Evolutionary conservation across 2,797 vertebrate genomes (phyloP), one percentile per base, ranked within the genome.

Genomic region (Mastacembelus armatus): DNA sequence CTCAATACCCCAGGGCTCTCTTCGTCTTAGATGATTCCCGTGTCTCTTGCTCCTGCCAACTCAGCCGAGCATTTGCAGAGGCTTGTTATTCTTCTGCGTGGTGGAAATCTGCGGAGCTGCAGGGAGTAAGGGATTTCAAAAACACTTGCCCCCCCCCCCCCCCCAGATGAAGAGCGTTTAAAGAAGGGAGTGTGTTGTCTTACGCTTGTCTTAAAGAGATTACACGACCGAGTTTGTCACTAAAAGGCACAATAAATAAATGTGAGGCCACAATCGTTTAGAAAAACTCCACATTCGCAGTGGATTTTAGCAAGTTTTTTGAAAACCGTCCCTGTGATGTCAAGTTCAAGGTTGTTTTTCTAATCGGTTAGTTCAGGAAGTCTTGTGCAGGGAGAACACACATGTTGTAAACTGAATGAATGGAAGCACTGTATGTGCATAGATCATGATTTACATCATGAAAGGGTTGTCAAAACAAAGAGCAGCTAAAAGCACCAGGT

Each of bases 11-110:
- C 70, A 71, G 86, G 87, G 89, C 85, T 87, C 74, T 60, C 83
- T 83, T 85, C 81, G 83, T 89, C 84, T 88, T 80, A 88, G 86
- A 92, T 89, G 89, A 92, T 89, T 87, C 88, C 85, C 89, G 76
- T 67, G 85, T 89, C 89, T 91, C 80, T 42, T 52, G 86, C 89
- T 89, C 85, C 88, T 91, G 89, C 90, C 88, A 91, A 83, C 84
- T 89, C 86, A 89, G 88, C 74, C 82, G 33, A 88, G 89, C 84
- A 54, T 88, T 89, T 86, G 72, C 81, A 39, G 10, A 74, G 74
- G 74, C 88, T 89, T 90, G 89, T 89, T 90, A 88, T 89, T 89
- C 80, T 77, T 76, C 69, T 24, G 74, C 12, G 40, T 70, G 22
- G 79, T 59, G 77, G 80, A 85, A 86, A 90, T 80, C 83, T 64